Evolutionary conservation across 1,140 invertebrate genomes (phyloP).

Genomic region (Euwallacea similis): DNA sequence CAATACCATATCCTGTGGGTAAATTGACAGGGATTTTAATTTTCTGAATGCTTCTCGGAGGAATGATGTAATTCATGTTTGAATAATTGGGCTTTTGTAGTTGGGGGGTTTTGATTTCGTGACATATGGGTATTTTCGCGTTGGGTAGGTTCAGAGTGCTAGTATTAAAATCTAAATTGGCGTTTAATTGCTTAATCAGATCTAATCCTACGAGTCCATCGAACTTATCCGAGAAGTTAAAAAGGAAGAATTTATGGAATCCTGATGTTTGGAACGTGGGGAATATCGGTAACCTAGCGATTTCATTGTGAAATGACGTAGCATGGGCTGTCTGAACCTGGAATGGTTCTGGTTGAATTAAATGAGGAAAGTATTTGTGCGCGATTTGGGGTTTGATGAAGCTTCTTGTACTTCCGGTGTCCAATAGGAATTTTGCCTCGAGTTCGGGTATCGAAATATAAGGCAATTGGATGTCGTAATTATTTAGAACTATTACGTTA

Average conservation of each 20-base stretch:
- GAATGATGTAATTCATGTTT: slow-evolving; percentile 6
- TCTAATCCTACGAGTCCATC: slow-evolving; percentile 19
- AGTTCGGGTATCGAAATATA: slow-evolving; percentile 14
- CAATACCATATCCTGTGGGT: slow-evolving; percentile 4
- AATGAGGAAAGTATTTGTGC: slow-evolving; percentile 17
- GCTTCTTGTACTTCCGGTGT: slow-evolving; percentile 28
- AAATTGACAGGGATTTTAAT: slow-evolving; percentile 26
- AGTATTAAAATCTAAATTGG: slow-evolving; percentile 9
- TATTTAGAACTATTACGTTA: slow-evolving; percentile 10
- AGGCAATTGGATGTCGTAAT: not conserved
- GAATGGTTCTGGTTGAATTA: slow-evolving; percentile 20
- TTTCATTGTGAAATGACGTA: slow-evolving; percentile 9
- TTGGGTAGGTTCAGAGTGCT: slow-evolving; percentile 1
- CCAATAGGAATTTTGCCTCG: slow-evolving; percentile 31
- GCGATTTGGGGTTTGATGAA: slow-evolving; percentile 32
- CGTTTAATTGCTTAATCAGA: slow-evolving; percentile 12
- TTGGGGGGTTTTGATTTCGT: not conserved
- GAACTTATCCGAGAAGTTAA: slow-evolving; percentile 26
- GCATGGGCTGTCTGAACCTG: too few relatives aligned
- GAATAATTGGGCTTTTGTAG: not conserved
- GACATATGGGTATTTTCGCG: not conserved
- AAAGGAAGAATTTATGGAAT: slow-evolving; percentile 19
- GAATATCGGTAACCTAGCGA: too few relatives aligned
- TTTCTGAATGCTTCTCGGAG: slow-evolving; percentile 14
- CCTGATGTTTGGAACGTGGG: slow-evolving; percentile 17